phyloP scores from a whole-genome alignment of 2,888 invertebrate species.

The Apodemia zela region DNA sequence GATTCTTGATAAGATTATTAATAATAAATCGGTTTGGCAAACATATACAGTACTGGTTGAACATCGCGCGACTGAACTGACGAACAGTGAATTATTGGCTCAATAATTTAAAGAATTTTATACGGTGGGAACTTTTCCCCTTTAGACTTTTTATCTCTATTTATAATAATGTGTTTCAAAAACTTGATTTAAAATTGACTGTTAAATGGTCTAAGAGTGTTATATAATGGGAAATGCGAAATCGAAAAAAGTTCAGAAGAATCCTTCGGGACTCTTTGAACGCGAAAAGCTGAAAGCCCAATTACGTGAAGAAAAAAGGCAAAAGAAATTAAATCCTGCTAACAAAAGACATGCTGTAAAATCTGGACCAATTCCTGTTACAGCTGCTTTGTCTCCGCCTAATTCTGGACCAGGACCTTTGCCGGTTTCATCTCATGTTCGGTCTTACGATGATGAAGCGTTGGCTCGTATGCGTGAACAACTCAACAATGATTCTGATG shows the following conservation, averaged over 20 bases:
- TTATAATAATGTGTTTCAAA: conserved; percentile 3
- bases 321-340: conserved; percentile 45
- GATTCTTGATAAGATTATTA: conserved; percentile 52
- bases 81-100: conserved; percentile 24
- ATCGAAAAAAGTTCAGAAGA: conserved; percentile 60
- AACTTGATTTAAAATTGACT: background rate
- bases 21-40: conserved; percentile 45
- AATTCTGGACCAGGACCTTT: conserved; percentile 36
- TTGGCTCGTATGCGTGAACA: conserved; percentile 80
- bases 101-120: background rate
- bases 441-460: conserved; percentile 75
- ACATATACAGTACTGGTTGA: conserved; percentile 49
- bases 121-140: background rate
- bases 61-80: conserved; percentile 28
- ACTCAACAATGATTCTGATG: conserved; percentile 81
- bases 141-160: background rate
- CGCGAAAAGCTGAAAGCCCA: conserved; percentile 61
- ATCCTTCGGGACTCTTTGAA: conserved; percentile 66
- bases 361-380: conserved; percentile 43
- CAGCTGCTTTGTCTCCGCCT: conserved; percentile 39
- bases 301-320: conserved; percentile 52
- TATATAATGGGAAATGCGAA: conserved; percentile 64
- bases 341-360: conserved; percentile 49
- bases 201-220: conserved; percentile 13
- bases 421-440: conserved; percentile 50